phyloP scores from a whole-genome alignment of 2,888 invertebrate genomes.

The Criorhina ranunculi region DNA sequence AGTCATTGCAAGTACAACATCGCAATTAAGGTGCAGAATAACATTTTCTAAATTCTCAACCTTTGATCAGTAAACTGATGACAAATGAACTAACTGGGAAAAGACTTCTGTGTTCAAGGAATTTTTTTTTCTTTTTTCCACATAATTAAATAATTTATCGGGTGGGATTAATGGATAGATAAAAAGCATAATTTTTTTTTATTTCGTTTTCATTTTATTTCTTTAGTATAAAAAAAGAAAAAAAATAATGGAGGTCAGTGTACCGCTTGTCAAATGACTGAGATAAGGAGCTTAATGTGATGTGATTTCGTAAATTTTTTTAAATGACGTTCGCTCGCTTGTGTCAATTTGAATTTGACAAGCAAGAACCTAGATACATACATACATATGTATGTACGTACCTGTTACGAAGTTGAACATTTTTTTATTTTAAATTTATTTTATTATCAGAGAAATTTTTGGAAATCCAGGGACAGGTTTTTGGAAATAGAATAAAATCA shows the following conservation, averaged over 20 bases:
- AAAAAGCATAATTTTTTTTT: neutral
- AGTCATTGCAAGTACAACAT: constrained; percentile 37
- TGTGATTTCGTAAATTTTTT: constrained; percentile 4
- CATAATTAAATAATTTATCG: constrained; percentile 21
- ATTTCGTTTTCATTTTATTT: neutral
- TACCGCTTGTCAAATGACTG: constrained; percentile 25
- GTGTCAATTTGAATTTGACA: constrained; percentile 7
- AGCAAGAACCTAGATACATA: neutral
- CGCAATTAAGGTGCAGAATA: constrained; percentile 25
- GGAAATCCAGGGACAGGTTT: constrained; percentile 8
- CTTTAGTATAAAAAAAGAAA: neutral
- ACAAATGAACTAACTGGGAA: constrained; percentile 1
- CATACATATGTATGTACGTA: no score
- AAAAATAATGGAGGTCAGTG: constrained; percentile 36
- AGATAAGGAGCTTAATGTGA: constrained; percentile 22
- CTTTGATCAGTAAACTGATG: constrained; percentile 18
- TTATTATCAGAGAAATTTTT: neutral
- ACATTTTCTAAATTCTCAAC: constrained; percentile 1
- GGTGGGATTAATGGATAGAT: constrained; percentile 8
- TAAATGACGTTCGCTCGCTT: neutral
- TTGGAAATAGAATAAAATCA: neutral
- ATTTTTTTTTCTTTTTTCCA: constrained; percentile 1
- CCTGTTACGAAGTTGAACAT: neutral
- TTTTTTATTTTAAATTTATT: neutral
- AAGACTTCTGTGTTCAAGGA: neutral